A percentile compares a stretch with the other conserved stretches of the same genome.
Evolutionary conservation across 2,888 invertebrate species (phyloP).

Genomic region (Andrena bucephala): DNA sequence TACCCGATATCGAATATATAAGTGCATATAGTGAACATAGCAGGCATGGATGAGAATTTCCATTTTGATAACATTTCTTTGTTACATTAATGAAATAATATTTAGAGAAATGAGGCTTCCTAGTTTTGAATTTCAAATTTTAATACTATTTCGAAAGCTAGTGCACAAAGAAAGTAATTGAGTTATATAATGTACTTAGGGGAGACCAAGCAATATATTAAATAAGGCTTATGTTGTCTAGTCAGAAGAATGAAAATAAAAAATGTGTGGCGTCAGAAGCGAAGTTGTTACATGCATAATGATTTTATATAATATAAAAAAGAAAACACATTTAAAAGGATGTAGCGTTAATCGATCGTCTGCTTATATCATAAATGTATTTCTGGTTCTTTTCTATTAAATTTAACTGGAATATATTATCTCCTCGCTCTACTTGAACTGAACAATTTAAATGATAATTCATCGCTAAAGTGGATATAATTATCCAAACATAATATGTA

Average conservation of each 20-base stretch:
- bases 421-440: neutral
- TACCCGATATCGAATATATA: neutral
- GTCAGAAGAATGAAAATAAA: slow-evolving; percentile 3
- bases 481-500: neutral
- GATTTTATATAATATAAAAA: slow-evolving; percentile 4
- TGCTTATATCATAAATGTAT: slow-evolving; percentile 1
- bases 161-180: neutral
- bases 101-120: neutral
- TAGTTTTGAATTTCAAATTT: neutral
- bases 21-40: neutral
- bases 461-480: neutral
- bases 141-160: slow-evolving; percentile 2
- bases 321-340: neutral
- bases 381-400: neutral
- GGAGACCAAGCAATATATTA: neutral
- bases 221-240: slow-evolving; percentile 21
- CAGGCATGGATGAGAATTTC: neutral
- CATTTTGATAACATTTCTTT: neutral
- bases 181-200: slow-evolving; percentile 3
- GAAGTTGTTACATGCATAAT: neutral
- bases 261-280: slow-evolving; percentile 1
- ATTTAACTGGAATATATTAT: slow-evolving; percentile 1
- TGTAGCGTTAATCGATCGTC: neutral
- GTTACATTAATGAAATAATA: too few relatives aligned
- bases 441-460: neutral